These are phyloP conservation scores for Petrolisthes manimaculis DNA, from an alignment of 2,888 invertebrate species.

Conservation along the genomic window DNA sequence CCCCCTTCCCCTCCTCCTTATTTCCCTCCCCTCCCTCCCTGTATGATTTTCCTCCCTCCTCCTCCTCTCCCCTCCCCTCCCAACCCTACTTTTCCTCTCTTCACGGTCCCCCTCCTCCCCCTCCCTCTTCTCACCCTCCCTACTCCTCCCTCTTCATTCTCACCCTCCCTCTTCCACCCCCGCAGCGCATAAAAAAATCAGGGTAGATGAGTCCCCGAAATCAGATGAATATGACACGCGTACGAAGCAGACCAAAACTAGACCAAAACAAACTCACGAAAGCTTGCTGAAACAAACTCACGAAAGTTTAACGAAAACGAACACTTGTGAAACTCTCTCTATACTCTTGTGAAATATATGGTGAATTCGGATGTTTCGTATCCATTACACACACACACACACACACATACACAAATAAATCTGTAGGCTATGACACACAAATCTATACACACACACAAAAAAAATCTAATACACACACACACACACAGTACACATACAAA, in stretches of 20 bases:
- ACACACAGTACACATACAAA: no score
- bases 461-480: no score
- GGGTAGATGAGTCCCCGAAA: slow-evolving; percentile 34
- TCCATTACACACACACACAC: background rate
- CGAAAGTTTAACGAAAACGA: background rate
- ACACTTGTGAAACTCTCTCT: no score
- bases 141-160: background rate
- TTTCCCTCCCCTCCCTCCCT: background rate
- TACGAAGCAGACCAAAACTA: background rate
- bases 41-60: background rate
- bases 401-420: no score
- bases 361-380: no score
- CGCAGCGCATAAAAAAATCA: slow-evolving; percentile 50
- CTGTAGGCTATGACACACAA: no score
- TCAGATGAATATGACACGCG: slow-evolving; percentile 38
- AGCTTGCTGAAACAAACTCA: no score
- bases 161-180: slow-evolving; percentile 29
- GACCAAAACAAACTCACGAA: background rate
- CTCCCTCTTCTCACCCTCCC: background rate
- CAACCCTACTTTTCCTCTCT: background rate
- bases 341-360: no score
- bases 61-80: background rate
- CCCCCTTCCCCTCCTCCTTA: background rate
- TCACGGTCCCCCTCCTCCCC: background rate
- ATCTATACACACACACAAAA: no score